Base-by-base conservation (phyloP, 2,888 invertebrate species). In the Pollenia angustigena region DNA sequence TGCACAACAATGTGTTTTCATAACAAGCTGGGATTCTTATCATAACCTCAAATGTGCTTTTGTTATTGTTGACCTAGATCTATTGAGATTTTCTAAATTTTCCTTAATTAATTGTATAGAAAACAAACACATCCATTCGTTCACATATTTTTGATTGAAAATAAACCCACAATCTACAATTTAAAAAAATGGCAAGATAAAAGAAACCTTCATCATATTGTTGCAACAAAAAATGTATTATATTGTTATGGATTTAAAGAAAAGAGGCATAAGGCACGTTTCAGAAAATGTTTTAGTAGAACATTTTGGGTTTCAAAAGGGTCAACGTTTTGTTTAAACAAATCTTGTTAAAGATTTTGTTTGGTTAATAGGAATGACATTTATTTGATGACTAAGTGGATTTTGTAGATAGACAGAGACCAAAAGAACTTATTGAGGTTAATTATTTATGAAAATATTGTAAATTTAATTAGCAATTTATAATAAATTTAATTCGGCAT, bases 321-420 rank as follows among this genome's bases (percentile, higher is more conserved):
- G 68, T 79, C 58, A 68, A 23, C 9, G n/a, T n/a, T 69, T 69
- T 50, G 69, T n/a, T 50, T 3, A 69, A 50, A 44, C 79, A 69
- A 79, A 58, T 69, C 69, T 60, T 79, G 58, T 18, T 68, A 23
- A 69, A 50, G 14, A 68, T 56, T 40, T 54, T 46, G 32, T 56
- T 32, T 32, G 32, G 32, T 66, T 16, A 12, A 56, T 32, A 12
- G 40, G 7, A 64, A 23, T 50, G 50, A 11, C 68, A 58, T 50
- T 68, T 42, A n/a, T 40, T 32, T 8, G 32, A 40, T 32, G 32
- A 32, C 12, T 32, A 14, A 14, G 14, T 58, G 2, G 32, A 8
- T 58, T 32, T 14, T 58, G 14, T 58, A 32, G 32, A 32, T 32
- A 32, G 32, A 32, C 32, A 4, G 32, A 32, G 0, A 6, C 32